phyloP scores from a whole-genome alignment of 2,797 vertebrate genomes.

The Cephalopachus bancanus region DNA sequence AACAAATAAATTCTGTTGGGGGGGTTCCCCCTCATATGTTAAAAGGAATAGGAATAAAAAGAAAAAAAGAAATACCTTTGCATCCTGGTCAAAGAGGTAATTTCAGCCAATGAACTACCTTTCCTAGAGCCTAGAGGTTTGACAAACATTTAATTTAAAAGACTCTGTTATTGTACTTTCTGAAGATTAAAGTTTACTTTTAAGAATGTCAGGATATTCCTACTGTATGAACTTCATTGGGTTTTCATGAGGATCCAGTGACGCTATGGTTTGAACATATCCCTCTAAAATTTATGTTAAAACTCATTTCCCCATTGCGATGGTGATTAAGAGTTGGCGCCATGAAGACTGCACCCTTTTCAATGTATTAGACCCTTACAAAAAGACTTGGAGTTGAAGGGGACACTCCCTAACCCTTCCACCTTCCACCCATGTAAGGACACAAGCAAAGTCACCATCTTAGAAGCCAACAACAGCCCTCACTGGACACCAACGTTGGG shows the following conservation, averaged over 20 bases:
- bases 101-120: not conserved
- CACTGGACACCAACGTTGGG: fast-evolving
- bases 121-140: not conserved
- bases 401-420: not conserved
- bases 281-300: not conserved
- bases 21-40: not conserved
- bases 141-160: not conserved
- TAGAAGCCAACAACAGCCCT: not conserved
- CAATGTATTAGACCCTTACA: not conserved
- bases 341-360: not conserved
- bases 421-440: not conserved
- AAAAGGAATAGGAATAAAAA: constrained; percentile 21
- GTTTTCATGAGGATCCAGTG: not conserved
- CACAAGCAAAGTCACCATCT: not conserved
- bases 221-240: not conserved
- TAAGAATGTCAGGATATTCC: not conserved
- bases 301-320: not conserved
- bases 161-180: not conserved
- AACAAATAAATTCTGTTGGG: too few species aligned
- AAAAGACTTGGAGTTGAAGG: not conserved
- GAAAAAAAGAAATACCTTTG: not conserved
- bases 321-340: not conserved
- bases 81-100: not conserved
- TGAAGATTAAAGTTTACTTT: not conserved
- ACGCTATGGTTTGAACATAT: not conserved